phyloP scores from a whole-genome alignment of 2,797 vertebrate species.

The Etheostoma nigrum region DNA sequence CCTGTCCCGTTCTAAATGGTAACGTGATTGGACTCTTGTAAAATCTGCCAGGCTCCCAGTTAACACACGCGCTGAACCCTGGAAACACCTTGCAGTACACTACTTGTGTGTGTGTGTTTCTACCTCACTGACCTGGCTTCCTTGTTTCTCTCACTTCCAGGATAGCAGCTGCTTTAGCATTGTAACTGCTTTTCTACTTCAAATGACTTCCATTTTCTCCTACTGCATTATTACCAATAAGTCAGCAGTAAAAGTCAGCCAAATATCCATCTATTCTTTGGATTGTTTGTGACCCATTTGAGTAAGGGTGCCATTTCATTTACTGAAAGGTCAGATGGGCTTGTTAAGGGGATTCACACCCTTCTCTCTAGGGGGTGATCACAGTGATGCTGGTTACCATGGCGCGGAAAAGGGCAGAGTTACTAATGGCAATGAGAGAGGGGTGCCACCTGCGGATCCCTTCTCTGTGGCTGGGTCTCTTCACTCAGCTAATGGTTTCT shows the following conservation, averaged over 20 bases:
- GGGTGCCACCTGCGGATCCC: constrained; percentile 44
- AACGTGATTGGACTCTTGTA: constrained; percentile 40
- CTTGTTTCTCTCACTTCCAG: neutral
- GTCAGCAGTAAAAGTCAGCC: neutral
- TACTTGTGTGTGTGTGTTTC: neutral
- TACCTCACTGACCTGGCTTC: neutral
- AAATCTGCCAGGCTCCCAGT: constrained; percentile 55
- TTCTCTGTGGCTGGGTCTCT: constrained; percentile 40
- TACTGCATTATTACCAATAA: neutral
- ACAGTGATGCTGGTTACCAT: constrained; percentile 34
- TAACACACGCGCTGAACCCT: constrained; percentile 31
- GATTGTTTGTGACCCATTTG: constrained; percentile 5
- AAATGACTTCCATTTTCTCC: neutral
- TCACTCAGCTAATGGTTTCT: constrained; percentile 54
- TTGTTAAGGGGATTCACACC: constrained; percentile 35
- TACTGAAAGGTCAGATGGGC: constrained; percentile 32
- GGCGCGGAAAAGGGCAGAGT: constrained; percentile 49
- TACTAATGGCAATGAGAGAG: constrained; percentile 31
- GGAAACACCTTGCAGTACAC: constrained; percentile 24
- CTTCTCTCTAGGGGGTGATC: constrained; percentile 22
- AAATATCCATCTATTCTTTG: neutral
- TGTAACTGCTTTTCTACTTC: neutral
- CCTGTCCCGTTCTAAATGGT: constrained; percentile 52
- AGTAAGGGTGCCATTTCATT: constrained; percentile 16
- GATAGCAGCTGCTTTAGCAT: neutral